A percentile compares a stretch with the other conserved stretches of the same genome.
Evolutionary conservation across 2,888 invertebrate genomes (phyloP).

Genomic region (Xestoiulus laeticollis): DNA sequence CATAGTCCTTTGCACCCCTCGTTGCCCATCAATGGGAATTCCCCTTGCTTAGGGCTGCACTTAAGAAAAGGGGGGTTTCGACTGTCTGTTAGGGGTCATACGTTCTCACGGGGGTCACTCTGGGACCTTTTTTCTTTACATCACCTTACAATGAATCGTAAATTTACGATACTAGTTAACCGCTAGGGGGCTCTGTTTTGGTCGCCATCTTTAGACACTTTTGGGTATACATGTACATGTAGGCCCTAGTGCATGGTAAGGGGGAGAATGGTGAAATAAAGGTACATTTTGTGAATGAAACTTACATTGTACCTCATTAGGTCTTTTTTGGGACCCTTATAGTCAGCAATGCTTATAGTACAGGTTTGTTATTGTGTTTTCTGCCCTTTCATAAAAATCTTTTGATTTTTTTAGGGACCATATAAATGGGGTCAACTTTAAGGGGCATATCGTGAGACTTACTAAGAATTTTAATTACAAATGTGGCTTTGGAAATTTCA

Average conservation of each 20-base stretch:
- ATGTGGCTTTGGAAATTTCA: background rate
- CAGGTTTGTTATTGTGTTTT: background rate
- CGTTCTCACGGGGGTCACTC: slow-evolving; percentile 15
- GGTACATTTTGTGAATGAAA: slow-evolving; percentile 13
- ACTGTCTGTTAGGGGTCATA: background rate
- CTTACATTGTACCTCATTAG: slow-evolving; percentile 7
- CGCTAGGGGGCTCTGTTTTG: background rate
- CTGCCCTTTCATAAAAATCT: background rate
- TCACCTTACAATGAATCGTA: background rate
- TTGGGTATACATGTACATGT: too few relatives aligned
- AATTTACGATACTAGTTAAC: background rate
- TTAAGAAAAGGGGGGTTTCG: background rate
- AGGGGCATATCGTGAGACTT: background rate
- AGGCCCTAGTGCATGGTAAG: background rate
- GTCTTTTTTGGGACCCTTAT: background rate
- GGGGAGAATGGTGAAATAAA: background rate
- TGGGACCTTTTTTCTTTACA: background rate
- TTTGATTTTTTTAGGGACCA: background rate
- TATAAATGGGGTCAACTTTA: background rate
- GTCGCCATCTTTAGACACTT: background rate
- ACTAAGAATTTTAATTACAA: background rate
- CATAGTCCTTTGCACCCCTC: background rate
- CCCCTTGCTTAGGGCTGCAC: background rate
- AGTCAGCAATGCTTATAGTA: too few relatives aligned
- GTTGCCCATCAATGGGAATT: background rate